A percentile compares a stretch with the other conserved stretches of the same genome.
These are phyloP conservation scores for Ctenicera cuprea DNA, from an alignment of 2,888 invertebrate genomes.

Conservation along the genomic window DNA sequence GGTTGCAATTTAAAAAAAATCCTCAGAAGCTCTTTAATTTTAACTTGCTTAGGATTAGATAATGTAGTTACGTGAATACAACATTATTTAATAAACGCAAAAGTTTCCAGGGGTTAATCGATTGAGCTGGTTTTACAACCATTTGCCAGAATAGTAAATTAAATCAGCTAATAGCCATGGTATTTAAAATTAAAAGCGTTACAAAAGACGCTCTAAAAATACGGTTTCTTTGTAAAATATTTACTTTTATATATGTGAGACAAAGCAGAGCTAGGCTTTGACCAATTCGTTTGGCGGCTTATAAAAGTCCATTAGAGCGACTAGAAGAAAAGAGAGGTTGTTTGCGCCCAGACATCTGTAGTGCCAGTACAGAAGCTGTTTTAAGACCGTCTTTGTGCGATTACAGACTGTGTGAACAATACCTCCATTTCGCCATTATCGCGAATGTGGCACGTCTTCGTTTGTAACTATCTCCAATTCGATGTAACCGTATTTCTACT, in stretches of 20 bases:
- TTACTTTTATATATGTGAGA: slow-evolving; percentile 47
- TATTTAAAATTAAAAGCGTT: slow-evolving; percentile 35
- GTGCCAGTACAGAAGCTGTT: slow-evolving; percentile 44
- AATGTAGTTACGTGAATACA: too few species aligned
- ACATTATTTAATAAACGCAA: too few species aligned
- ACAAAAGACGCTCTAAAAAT: slow-evolving; percentile 38
- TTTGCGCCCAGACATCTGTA: slow-evolving; percentile 46
- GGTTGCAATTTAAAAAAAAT: too few species aligned
- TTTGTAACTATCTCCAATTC: slow-evolving; percentile 40
- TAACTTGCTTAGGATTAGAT: too few species aligned
- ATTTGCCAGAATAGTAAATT: slow-evolving; percentile 25
- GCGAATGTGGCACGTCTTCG: slow-evolving; percentile 42
- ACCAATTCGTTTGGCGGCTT: slow-evolving; percentile 56
- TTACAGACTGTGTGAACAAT: slow-evolving; percentile 57
- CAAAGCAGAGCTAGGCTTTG: slow-evolving; percentile 53
- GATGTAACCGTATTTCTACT: slow-evolving; percentile 28
- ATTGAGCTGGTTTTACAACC: slow-evolving; percentile 1
- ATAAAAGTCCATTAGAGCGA: slow-evolving; percentile 57
- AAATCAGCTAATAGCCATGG: slow-evolving; percentile 34
- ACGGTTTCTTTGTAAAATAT: slow-evolving; percentile 45
- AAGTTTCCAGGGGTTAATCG: too few species aligned
- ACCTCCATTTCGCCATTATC: slow-evolving; percentile 53
- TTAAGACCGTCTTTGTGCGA: slow-evolving; percentile 54
- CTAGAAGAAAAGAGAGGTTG: slow-evolving; percentile 56
- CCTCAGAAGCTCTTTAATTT: too few species aligned